Base-by-base conservation (phyloP, 2,797 vertebrate species). In the Kryptolebias ocellatus region DNA sequence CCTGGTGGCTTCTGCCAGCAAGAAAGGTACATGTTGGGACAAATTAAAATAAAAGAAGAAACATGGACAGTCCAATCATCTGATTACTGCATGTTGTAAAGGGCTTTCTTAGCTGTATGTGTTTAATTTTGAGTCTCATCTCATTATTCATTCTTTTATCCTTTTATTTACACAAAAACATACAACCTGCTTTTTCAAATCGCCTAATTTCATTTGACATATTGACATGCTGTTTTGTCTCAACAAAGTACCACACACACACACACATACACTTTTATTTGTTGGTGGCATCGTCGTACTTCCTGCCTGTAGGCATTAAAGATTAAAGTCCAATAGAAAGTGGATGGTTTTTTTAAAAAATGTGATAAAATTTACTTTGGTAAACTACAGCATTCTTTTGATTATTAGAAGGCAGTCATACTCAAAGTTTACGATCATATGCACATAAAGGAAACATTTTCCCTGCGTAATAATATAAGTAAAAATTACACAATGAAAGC, bases 1-100 rank as follows among this genome's bases (percentile, higher is more conserved):
- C 52, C 89, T 96, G 70, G 95, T 99, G 72, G 94, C 96, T 56
- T 92, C 93, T 90, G 94, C 95, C 86, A 98, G 96, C 89, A 98
- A 99, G 92, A 87, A 91, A 95, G 96, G 97, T 98, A 80, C 49
- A 29, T 17, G 17, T 4, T 9, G 11, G 16, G 17, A 6, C 0
- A 5, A 28, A 24, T 69, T 50, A 34, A 10, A 9, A 14, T 37
- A 3, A 14, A 28, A 34, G 20, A 11, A 46, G 4, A 46, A 17
- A 11, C 12, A 4, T 46, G 45, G 16, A 46, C 5, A 15, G 15
- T 24, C 6, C 2, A 47, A n/a, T 17, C 16, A 47, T n/a, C 17
- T 47, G 46, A 1, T 18, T 47, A 11, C 18, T n/a, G 10, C 11
- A 10, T 39, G 2, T 39, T 39, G 37, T n/a, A 45, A 16, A 49